Evolutionary conservation across 1,140 invertebrate species (phyloP), one percentile per base, ranked within the genome.

Genomic region (Temnothorax curvispinosus): DNA sequence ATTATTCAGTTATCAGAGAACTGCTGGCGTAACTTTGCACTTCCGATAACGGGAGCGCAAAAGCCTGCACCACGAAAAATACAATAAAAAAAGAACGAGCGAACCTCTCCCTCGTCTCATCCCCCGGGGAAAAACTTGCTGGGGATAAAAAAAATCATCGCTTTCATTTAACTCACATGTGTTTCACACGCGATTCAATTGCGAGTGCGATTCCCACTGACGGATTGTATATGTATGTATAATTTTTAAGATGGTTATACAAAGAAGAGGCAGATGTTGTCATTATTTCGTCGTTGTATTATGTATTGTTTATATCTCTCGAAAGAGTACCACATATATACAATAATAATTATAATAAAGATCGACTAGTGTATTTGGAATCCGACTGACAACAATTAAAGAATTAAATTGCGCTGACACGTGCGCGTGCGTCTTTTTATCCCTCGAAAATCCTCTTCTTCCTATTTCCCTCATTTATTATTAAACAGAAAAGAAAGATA

Each of bases 351-450:
- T 89, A 89, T 88, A 87, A 91, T 89, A 89, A 92, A 90, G 65
- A 93, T 91, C 87, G 89, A 92, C 91, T 92, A 93, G 91, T 93
- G 91, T 93, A 92, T 91, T 93, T 92, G 75, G 90, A 93, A 93
- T 90, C 91, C 89, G 92, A 93, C 92, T 93, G 92, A 93, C 88
- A 92, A 92, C 90, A 91, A 93, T 93, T 92, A 93, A 93, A 93
- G 88, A 90, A 93, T 92, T 93, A 90, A 93, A 93, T 90, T 93
- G 88, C 89, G 91, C 92, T 92, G 89, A 90, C 69, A 58, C 32
- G n/a, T 62, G 13, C 3, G n/a, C n/a, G n/a, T 35, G 3, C 7
- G 52, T 52, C 27, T 69, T 82, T 27, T 75, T 64, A 52, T 32
- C 2, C 21, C n/a, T 18, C 32, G 21, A 50, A 47, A 50, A 47